These are phyloP conservation scores for Pogonomyrmex barbatus DNA, from an alignment of 1,140 invertebrate species.

Conservation along the genomic window DNA sequence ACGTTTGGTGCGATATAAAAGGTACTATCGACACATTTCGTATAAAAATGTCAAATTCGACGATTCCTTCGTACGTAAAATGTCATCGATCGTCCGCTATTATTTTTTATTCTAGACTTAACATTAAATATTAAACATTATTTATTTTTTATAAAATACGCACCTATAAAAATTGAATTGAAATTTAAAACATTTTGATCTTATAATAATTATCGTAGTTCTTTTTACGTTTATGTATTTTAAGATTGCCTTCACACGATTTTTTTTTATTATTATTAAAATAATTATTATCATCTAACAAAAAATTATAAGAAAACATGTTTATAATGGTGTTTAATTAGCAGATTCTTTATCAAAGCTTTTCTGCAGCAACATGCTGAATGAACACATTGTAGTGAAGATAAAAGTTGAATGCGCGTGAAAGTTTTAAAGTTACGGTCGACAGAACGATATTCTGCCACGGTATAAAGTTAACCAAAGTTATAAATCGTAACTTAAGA, in stretches of 20 bases:
- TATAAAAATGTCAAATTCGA: slow-evolving; percentile 14
- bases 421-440: slow-evolving; percentile 34
- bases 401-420: slow-evolving; percentile 30
- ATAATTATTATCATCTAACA: not conserved
- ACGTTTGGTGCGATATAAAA: slow-evolving; percentile 18
- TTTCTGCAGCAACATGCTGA: not conserved
- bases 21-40: slow-evolving; percentile 32
- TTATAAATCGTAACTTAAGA: slow-evolving; percentile 43
- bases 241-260: not conserved
- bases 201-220: not conserved
- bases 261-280: not conserved
- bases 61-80: not conserved
- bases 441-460: not conserved
- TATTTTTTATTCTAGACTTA: not conserved
- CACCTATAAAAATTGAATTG: not conserved
- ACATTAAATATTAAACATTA: too few relatives aligned
- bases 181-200: not conserved
- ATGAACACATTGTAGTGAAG: not conserved
- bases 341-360: not conserved
- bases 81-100: not conserved
- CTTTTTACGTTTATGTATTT: not conserved
- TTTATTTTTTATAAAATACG: not conserved
- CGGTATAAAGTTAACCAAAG: slow-evolving; percentile 36
- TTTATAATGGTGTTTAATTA: slow-evolving; percentile 16
- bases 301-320: not conserved